These are phyloP conservation scores for Antennarius striatus DNA, from an alignment of 2,113 vertebrate genomes.

Conservation along the genomic window DNA sequence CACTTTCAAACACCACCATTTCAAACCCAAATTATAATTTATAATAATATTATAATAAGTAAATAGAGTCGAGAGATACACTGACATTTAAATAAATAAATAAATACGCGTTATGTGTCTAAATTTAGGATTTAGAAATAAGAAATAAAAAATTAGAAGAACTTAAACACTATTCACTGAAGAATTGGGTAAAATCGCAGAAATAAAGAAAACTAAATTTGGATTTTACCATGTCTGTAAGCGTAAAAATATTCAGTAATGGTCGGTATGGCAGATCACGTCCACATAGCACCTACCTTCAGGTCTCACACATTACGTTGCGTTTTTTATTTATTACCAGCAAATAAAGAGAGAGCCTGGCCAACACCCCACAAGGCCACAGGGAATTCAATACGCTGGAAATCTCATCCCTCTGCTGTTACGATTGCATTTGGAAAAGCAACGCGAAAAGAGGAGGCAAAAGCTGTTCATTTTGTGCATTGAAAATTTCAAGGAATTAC, in stretches of 20 bases:
- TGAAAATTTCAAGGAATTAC: constrained; percentile 26
- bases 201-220: too few relatives aligned
- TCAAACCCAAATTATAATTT: background rate
- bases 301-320: constrained; percentile 25
- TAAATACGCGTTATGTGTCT: too few relatives aligned
- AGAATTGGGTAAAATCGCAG: too few relatives aligned
- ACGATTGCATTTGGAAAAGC: constrained; percentile 8
- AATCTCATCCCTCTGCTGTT: constrained; percentile 28
- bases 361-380: constrained; percentile 73
- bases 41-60: background rate
- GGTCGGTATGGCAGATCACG: background rate
- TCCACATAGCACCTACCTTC: constrained; percentile 45
- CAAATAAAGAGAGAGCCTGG: constrained; percentile 63
- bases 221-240: too few relatives aligned
- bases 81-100: background rate
- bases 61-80: too few relatives aligned
- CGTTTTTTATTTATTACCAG: constrained; percentile 61
- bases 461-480: constrained; percentile 28
- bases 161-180: too few relatives aligned
- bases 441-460: background rate
- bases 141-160: too few relatives aligned
- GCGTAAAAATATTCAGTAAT: too few relatives aligned
- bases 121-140: too few relatives aligned
- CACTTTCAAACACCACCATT: too few relatives aligned
- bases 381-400: constrained; percentile 34